Conservation (phyloP, 2,113 vertebrate genomes). For the Seriola aureovittata region DNA sequence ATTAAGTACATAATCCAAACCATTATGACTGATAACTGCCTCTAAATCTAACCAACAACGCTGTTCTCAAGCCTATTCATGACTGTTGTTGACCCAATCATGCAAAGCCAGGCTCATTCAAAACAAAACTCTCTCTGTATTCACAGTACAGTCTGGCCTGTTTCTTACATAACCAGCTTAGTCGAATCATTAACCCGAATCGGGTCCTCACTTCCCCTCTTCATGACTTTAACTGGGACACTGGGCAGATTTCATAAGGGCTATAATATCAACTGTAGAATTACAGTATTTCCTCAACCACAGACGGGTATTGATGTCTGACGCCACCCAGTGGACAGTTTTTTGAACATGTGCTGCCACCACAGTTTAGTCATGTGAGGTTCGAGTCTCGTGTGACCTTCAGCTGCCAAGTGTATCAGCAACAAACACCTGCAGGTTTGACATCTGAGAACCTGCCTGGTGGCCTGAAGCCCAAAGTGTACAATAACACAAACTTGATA, state of each 20-base stretch:
- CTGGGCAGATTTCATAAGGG: constrained; percentile 51
- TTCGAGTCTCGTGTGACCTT: constrained; percentile 64
- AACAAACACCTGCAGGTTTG: constrained; percentile 65
- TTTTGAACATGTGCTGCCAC: neutral
- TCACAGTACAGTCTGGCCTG: constrained; percentile 67
- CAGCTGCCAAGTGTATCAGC: constrained; percentile 50
- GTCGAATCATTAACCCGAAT: constrained; percentile 65
- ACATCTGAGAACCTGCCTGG: constrained; percentile 63
- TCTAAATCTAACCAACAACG: constrained; percentile 10
- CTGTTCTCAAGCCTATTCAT: constrained; percentile 22
- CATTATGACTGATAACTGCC: constrained; percentile 13
- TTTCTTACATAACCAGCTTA: constrained; percentile 74
- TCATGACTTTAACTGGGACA: constrained; percentile 54
- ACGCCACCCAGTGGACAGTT: constrained; percentile 73
- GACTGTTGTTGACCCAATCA: constrained; percentile 29
- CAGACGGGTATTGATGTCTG: constrained; percentile 11
- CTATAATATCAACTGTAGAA: constrained; percentile 1
- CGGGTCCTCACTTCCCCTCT: constrained; percentile 27
- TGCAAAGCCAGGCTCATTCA: constrained; percentile 39
- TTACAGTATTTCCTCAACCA: neutral
- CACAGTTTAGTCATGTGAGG: constrained; percentile 54
- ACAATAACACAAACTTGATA: constrained; percentile 41
- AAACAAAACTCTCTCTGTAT: constrained; percentile 58
- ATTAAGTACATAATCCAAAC: constrained; percentile 33
- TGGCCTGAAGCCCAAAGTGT: constrained; percentile 32